A percentile compares a stretch with the other conserved stretches of the same genome.
These are phyloP conservation scores for Gasterosteus aculeatus DNA, from an alignment of 2,113 vertebrate species.

Conservation along the genomic window DNA sequence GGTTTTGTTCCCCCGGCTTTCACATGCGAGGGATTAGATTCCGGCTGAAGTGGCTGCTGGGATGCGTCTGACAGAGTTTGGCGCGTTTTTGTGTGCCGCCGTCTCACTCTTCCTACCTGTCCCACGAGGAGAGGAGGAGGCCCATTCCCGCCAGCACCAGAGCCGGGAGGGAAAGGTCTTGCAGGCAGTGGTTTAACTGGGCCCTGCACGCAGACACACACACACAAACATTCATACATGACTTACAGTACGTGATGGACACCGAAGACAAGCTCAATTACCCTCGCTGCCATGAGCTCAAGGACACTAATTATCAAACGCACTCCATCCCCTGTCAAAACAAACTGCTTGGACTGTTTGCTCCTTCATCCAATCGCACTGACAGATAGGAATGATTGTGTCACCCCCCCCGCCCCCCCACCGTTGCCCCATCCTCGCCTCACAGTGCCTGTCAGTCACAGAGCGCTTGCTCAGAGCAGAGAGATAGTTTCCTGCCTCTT, in stretches of 20 bases:
- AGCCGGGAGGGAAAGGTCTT: conserved; percentile 76
- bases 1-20: conserved; percentile 70
- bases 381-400: conserved; percentile 77
- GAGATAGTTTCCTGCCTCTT: conserved; percentile 79
- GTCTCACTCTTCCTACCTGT: conserved; percentile 73
- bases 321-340: conserved; percentile 70
- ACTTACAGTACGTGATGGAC: conserved; percentile 40
- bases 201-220: conserved; percentile 68
- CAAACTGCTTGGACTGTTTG: conserved; percentile 71
- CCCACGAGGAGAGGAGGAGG: conserved; percentile 64
- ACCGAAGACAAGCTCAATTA: conserved; percentile 61
- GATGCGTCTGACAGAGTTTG: conserved; percentile 58
- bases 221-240: conserved; percentile 27
- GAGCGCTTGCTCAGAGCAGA: conserved; percentile 72
- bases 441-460: conserved; percentile 77
- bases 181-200: conserved; percentile 79
- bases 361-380: conserved; percentile 74
- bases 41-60: conserved; percentile 60
- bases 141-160: conserved; percentile 71
- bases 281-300: conserved; percentile 58
- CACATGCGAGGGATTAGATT: conserved; percentile 68
- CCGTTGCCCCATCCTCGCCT: conserved; percentile 68
- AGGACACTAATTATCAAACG: conserved; percentile 73
- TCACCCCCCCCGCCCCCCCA: conserved; percentile 68
- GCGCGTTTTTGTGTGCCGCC: conserved; percentile 6